A percentile compares a stretch with the other conserved stretches of the same genome.
These are phyloP conservation scores for Orycteropus afer DNA, from an alignment of 2,113 vertebrate genomes.

Conservation along the genomic window DNA sequence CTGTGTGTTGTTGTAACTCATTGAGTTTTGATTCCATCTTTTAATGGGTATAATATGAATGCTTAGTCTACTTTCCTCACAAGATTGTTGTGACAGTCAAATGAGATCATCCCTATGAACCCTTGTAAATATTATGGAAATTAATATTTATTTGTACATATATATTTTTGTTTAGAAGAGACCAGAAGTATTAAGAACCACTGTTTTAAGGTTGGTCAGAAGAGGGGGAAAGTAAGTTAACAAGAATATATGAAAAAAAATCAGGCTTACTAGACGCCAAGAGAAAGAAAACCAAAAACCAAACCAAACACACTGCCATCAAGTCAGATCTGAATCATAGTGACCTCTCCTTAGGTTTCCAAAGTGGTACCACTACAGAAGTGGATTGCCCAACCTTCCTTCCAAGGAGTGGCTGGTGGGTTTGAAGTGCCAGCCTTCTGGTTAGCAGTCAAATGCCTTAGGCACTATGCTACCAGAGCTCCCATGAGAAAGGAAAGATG, in stretches of 20 bases:
- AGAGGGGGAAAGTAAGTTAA: not conserved
- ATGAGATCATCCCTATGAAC: not conserved
- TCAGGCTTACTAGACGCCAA: not conserved
- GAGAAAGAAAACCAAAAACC: not conserved
- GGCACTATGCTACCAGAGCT: too few species aligned
- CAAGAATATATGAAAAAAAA: not conserved
- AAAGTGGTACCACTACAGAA: too few species aligned
- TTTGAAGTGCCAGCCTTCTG: too few species aligned
- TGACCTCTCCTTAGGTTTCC: too few species aligned
- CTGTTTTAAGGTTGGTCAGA: not conserved
- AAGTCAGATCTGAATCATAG: too few species aligned
- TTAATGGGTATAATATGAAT: not conserved
- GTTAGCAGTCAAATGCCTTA: too few species aligned
- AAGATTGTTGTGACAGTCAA: not conserved
- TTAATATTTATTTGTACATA: not conserved
- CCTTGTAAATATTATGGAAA: not conserved
- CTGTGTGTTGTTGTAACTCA: not conserved
- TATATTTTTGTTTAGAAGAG: not conserved
- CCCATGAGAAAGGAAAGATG: not conserved
- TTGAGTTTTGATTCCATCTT: not conserved
- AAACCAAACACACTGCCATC: too few species aligned
- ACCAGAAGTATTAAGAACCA: too few species aligned
- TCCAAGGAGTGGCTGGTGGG: too few species aligned
- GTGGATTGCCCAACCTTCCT: too few species aligned
- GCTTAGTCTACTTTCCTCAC: not conserved